phyloP scores from a whole-genome alignment of 2,113 vertebrate genomes.

The Lycaon pictus region DNA sequence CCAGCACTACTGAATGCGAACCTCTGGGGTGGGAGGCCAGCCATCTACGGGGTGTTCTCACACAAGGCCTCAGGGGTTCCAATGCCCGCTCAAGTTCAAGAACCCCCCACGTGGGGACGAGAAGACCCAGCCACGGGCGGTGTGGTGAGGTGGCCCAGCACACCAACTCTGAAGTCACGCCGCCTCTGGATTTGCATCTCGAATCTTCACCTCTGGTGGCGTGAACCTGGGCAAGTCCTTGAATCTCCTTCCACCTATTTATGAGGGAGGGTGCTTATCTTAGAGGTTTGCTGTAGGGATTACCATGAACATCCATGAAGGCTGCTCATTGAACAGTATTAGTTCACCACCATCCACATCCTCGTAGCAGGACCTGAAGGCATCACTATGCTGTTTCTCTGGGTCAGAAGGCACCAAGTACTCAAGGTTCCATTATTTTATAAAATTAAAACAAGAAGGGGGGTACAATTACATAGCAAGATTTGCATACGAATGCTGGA shows the following conservation, averaged over 20 bases:
- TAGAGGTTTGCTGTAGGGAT: background rate
- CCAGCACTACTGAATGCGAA: background rate
- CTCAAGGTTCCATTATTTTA: background rate
- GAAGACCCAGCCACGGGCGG: background rate
- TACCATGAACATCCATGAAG: background rate
- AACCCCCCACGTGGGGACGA: background rate
- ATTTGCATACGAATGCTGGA: background rate
- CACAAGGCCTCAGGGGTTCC: background rate
- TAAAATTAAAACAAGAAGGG: conserved; percentile 23
- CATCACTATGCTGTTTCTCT: background rate
- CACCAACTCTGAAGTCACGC: background rate
- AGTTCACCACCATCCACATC: background rate
- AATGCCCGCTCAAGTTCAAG: background rate
- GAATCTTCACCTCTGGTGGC: background rate
- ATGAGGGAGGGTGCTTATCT: background rate
- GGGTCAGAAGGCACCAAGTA: background rate
- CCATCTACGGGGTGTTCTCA: background rate
- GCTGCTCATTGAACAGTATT: background rate
- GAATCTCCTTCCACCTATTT: background rate
- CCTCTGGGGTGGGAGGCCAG: background rate
- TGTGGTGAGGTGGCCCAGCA: background rate
- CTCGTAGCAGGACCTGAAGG: background rate
- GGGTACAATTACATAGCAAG: background rate
- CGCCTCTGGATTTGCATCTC: background rate
- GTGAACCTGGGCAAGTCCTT: background rate